Evolutionary conservation across 2,888 invertebrate genomes (phyloP).

Genomic region (Baccha elongata): DNA sequence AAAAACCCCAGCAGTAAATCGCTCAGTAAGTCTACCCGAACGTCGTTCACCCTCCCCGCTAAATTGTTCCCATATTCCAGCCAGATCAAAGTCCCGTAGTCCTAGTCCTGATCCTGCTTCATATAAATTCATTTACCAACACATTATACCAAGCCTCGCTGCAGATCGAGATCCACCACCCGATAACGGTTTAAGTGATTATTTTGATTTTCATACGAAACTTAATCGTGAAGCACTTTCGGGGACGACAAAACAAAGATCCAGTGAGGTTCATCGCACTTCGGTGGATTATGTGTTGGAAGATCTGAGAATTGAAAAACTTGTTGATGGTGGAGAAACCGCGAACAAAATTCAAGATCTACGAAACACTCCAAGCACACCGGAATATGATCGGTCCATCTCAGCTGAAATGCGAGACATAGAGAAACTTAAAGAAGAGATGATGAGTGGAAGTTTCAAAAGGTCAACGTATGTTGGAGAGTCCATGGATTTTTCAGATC

Average conservation of each 20-base stretch:
- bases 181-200: conserved; percentile 67
- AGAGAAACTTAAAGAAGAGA: conserved; percentile 77
- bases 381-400: conserved; percentile 77
- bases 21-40: conserved; percentile 67
- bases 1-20: conserved; percentile 48
- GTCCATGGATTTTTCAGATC: conserved; percentile 78
- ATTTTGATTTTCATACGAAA: conserved; percentile 77
- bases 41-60: conserved; percentile 75
- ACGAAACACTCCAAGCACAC: conserved; percentile 74
- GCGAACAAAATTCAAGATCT: conserved; percentile 34
- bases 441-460: conserved; percentile 77
- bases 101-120: conserved; percentile 68
- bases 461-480: conserved; percentile 81
- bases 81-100: conserved; percentile 68
- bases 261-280: conserved; percentile 44
- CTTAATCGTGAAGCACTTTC: conserved; percentile 76
- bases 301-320: conserved; percentile 51
- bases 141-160: conserved; percentile 58
- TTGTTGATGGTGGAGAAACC: conserved; percentile 36
- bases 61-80: conserved; percentile 75
- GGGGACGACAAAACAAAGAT: conserved; percentile 15
- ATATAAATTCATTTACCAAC: conserved; percentile 68
- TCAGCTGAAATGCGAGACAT: conserved; percentile 77
- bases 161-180: background rate
- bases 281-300: conserved; percentile 65